phyloP scores from a whole-genome alignment of 2,113 vertebrate species.

The Mirounga angustirostris region DNA sequence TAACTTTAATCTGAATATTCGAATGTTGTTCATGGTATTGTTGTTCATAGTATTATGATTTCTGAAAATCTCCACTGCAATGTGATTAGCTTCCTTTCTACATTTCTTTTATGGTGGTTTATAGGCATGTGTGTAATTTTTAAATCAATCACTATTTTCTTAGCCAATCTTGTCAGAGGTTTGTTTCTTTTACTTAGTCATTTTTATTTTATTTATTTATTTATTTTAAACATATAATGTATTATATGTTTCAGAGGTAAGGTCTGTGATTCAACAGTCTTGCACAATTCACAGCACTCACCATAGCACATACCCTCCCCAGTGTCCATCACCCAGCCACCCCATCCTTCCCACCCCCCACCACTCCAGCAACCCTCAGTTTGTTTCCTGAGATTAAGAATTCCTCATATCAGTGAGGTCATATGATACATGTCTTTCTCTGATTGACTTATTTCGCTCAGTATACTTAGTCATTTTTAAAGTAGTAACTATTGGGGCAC shows the following conservation, averaged over 20 bases:
- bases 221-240: too few species aligned
- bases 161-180: not conserved
- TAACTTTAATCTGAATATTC: slow-evolving; percentile 18
- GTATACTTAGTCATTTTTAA: not conserved
- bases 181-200: not conserved
- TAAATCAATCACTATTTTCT: slow-evolving; percentile 15
- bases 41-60: not conserved
- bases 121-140: not conserved
- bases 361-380: too few species aligned
- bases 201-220: not conserved
- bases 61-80: slow-evolving; percentile 7
- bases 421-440: too few species aligned
- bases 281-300: too few species aligned
- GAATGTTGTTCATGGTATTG: not conserved
- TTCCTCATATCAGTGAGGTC: too few species aligned
- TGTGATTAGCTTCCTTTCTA: slow-evolving; percentile 27
- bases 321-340: too few species aligned
- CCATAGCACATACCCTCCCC: too few species aligned
- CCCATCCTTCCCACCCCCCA: too few species aligned
- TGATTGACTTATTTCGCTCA: too few species aligned
- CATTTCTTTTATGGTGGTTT: not conserved
- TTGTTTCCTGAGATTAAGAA: too few species aligned
- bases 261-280: too few species aligned
- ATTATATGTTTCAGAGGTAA: too few species aligned
- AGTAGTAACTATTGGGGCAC: not conserved